phyloP scores from a whole-genome alignment of 2,888 invertebrate species.

The Liopterus haemorrhoidalis region DNA sequence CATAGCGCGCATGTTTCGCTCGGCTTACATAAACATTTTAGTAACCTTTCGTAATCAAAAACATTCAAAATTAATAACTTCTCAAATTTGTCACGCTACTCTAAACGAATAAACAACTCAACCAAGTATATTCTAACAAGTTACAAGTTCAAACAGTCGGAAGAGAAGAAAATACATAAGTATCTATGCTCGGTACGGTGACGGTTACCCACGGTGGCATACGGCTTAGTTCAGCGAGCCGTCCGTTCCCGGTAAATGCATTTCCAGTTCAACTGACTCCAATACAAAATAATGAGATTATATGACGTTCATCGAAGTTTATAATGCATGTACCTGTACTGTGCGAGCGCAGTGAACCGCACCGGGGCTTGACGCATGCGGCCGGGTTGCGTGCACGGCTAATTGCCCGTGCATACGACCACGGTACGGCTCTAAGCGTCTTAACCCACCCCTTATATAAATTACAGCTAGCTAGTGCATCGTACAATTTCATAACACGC shows the following conservation, averaged over 20 bases:
- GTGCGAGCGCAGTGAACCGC: neutral
- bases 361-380: neutral
- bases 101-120: too few relatives aligned
- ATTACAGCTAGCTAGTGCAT: too few relatives aligned
- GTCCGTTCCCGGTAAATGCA: conserved; percentile 13
- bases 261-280: conserved; percentile 18
- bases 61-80: too few relatives aligned
- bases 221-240: neutral
- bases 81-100: too few relatives aligned
- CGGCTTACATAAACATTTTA: too few relatives aligned
- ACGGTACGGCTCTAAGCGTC: too few relatives aligned
- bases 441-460: too few relatives aligned
- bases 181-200: neutral
- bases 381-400: neutral
- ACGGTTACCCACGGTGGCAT: neutral
- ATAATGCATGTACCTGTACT: neutral
- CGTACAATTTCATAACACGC: conserved; percentile 15
- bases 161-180: neutral
- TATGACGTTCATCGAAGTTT: conserved; percentile 2
- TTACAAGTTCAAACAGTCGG: too few relatives aligned
- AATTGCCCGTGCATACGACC: neutral
- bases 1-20: too few relatives aligned
- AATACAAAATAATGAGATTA: conserved; percentile 20
- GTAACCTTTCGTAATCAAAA: too few relatives aligned
- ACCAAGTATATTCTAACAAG: too few relatives aligned